A percentile compares a stretch with the other conserved stretches of the same genome.
Evolutionary conservation across 2,888 invertebrate genomes (phyloP).

Genomic region (Alcis repandata): DNA sequence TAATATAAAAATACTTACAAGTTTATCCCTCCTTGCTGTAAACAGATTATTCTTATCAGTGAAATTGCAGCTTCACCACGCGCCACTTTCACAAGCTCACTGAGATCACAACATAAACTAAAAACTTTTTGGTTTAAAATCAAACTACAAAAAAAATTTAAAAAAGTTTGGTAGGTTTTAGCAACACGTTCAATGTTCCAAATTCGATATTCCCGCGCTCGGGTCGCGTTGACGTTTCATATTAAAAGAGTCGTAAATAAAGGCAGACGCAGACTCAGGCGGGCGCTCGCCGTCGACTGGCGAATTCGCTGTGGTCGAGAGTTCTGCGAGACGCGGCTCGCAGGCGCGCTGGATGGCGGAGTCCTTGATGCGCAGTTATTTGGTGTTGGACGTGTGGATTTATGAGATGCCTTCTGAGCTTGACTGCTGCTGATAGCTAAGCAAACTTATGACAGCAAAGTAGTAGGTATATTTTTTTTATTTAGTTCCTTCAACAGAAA

Average conservation of each 20-base stretch:
- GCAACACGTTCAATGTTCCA: conserved; percentile 50
- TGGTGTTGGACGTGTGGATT: conserved; percentile 12
- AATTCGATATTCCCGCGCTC: conserved; percentile 55
- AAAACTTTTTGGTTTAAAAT: conserved; percentile 22
- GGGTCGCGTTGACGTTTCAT: conserved; percentile 41
- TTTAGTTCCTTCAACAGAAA: too few species aligned
- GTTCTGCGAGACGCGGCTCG: conserved; percentile 37
- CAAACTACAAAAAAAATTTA: conserved; percentile 28
- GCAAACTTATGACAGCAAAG: too few species aligned
- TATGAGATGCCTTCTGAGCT: conserved; percentile 10
- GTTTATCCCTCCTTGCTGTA: neutral
- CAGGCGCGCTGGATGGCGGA: conserved; percentile 58
- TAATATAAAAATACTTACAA: conserved; percentile 19
- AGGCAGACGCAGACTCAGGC: conserved; percentile 58
- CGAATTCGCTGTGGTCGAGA: conserved; percentile 36
- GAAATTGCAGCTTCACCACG: conserved; percentile 14
- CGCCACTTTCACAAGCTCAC: conserved; percentile 28
- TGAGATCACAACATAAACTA: conserved; percentile 5
- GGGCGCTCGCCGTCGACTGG: conserved; percentile 59
- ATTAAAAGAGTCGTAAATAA: conserved; percentile 37
- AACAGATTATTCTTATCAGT: conserved; percentile 19
- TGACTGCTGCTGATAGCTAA: neutral
- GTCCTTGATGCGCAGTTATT: conserved; percentile 26
- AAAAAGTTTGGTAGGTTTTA: conserved; percentile 22
- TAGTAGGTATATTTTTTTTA: too few species aligned